A percentile compares a stretch with the other conserved stretches of the same genome.
phyloP scores from a whole-genome alignment of 2,888 invertebrate species.

The Plagodis pulveraria region DNA sequence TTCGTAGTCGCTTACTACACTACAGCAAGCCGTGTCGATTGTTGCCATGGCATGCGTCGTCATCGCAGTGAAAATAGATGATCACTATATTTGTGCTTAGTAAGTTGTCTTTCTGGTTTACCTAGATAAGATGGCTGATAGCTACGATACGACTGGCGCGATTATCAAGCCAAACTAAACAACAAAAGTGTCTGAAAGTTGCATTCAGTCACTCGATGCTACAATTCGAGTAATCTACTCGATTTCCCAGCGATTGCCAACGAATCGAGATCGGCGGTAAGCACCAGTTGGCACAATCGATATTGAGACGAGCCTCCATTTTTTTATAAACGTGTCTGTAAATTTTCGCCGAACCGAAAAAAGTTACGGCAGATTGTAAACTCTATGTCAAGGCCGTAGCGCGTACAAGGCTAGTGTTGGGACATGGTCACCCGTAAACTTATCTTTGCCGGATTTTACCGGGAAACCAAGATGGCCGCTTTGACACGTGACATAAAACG shows the following conservation, averaged over 20 bases:
- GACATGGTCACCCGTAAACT: slow-evolving; percentile 44
- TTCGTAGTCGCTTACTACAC: too few relatives aligned
- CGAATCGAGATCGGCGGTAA: slow-evolving; percentile 78
- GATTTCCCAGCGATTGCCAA: slow-evolving; percentile 68
- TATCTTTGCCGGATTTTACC: slow-evolving; percentile 59
- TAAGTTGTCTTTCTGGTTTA: slow-evolving; percentile 33
- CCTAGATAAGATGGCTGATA: slow-evolving; percentile 26
- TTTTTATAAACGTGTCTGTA: slow-evolving; percentile 59
- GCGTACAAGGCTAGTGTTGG: slow-evolving; percentile 48
- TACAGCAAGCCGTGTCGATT: too few relatives aligned
- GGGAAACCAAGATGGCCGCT: slow-evolving; percentile 73
- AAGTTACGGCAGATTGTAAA: slow-evolving; percentile 47
- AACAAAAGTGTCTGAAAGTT: slow-evolving; percentile 45
- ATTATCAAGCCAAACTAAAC: slow-evolving; percentile 41
- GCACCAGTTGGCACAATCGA: slow-evolving; percentile 84
- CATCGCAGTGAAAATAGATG: slow-evolving; percentile 4
- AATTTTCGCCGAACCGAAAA: slow-evolving; percentile 46
- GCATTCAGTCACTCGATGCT: slow-evolving; percentile 49
- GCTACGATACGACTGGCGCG: slow-evolving; percentile 32
- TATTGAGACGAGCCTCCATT: slow-evolving; percentile 67
- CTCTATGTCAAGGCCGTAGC: slow-evolving; percentile 61
- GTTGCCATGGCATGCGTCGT: background rate
- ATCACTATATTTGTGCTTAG: slow-evolving; percentile 11
- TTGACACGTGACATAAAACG: slow-evolving; percentile 80
- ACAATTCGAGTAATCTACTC: slow-evolving; percentile 65